These are phyloP conservation scores for Ceratosolen fusciceps DNA, from an alignment of 1,140 invertebrate genomes.

Conservation along the genomic window DNA sequence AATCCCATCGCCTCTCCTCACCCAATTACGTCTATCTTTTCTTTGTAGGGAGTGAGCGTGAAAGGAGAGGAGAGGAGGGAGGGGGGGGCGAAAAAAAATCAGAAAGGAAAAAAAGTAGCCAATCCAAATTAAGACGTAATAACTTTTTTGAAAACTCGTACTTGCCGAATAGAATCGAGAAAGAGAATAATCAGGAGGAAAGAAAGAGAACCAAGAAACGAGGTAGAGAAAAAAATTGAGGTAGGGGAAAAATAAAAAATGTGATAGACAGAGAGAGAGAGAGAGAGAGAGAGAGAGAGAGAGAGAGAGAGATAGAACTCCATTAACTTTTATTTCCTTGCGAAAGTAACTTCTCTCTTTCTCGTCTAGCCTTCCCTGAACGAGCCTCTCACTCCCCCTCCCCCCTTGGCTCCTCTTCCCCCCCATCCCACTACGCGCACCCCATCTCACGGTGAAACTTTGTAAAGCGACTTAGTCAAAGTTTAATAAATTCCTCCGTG, in stretches of 20 bases:
- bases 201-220: conserved; percentile 35
- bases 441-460: conserved; percentile 59
- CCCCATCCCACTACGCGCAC: conserved; percentile 3
- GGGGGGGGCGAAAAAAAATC: conserved; percentile 54
- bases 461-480: conserved; percentile 68
- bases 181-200: conserved; percentile 38
- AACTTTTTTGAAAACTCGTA: conserved; percentile 62
- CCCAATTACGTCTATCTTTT: no score
- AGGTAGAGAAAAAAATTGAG: conserved; percentile 31
- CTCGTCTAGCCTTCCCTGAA: conserved; percentile 37
- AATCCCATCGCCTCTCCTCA: no score
- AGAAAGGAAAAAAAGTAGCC: conserved; percentile 57
- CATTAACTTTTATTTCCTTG: conserved; percentile 70
- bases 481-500: conserved; percentile 70
- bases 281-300: conserved; percentile 25
- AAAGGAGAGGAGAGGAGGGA: no score
- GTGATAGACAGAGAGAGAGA: conserved; percentile 17
- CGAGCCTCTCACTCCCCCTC: conserved; percentile 37
- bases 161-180: conserved; percentile 26
- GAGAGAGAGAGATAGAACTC: conserved; percentile 58
- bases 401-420: conserved; percentile 51
- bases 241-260: conserved; percentile 24
- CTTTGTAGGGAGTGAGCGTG: no score
- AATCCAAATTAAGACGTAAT: conserved; percentile 67
- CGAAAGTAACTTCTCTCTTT: conserved; percentile 64